These are phyloP conservation scores for Taxidea taxus DNA, from an alignment of 2,113 vertebrate species.

Conservation along the genomic window DNA sequence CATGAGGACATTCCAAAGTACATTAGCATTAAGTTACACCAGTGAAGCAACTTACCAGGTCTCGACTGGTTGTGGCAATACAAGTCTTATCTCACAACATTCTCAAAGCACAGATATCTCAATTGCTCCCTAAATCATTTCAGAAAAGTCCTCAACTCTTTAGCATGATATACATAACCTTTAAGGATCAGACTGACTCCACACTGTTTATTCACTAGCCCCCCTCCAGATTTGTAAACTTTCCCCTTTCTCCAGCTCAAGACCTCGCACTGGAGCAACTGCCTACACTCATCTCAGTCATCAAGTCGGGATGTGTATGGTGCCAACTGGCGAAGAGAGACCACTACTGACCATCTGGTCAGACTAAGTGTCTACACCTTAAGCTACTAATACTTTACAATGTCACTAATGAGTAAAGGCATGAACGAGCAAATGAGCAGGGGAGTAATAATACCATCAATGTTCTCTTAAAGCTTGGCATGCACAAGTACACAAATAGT, in stretches of 20 bases:
- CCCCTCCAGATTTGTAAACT: background rate
- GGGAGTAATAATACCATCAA: background rate
- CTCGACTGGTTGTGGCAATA: background rate
- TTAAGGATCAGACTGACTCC: too few species aligned
- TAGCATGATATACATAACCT: background rate
- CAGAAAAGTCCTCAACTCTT: background rate
- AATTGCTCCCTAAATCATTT: background rate
- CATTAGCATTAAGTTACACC: background rate
- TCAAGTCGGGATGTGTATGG: rapidly evolving
- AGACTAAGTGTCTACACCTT: background rate
- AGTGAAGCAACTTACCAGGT: background rate
- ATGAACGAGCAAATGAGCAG: background rate
- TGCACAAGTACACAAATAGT: background rate
- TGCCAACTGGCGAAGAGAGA: background rate
- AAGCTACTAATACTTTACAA: too few species aligned
- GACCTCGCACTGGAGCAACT: rapidly evolving
- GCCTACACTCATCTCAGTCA: background rate
- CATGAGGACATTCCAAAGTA: background rate
- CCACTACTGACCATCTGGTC: background rate
- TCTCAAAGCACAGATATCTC: background rate
- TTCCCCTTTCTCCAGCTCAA: background rate
- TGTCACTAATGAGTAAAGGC: background rate
- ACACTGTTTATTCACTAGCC: background rate
- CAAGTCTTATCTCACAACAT: background rate
- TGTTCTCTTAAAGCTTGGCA: background rate